Evolutionary conservation across 2,113 vertebrate species (phyloP).

Genomic region (Prionailurus bengalensis): DNA sequence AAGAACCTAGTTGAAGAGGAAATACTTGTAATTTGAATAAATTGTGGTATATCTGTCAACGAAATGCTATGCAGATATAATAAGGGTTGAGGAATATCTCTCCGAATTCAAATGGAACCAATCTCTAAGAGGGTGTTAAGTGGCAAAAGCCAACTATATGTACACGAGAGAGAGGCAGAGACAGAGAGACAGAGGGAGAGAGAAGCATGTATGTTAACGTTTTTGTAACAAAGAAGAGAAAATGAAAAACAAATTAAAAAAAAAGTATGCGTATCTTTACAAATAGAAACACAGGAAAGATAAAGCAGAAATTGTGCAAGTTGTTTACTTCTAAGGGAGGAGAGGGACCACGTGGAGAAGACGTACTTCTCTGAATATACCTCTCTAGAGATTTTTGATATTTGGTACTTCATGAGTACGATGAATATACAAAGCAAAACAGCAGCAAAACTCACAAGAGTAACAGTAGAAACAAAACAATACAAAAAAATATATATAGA

Average conservation of each 20-base stretch:
- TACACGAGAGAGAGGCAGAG: neutral
- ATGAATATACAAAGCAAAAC: neutral
- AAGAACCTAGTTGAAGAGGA: neutral
- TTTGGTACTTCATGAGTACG: neutral
- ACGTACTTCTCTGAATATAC: neutral
- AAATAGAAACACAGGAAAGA: neutral
- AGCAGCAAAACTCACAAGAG: neutral
- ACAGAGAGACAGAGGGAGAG: neutral
- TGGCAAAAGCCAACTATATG: neutral
- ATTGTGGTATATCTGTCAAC: neutral
- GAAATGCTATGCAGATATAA: neutral
- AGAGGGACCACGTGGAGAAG: fast-evolving
- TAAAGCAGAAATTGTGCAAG: neutral
- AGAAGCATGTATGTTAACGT: neutral
- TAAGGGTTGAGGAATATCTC: neutral
- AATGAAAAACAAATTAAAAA: neutral
- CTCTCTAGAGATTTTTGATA: neutral
- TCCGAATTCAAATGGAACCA: neutral
- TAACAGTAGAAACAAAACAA: neutral
- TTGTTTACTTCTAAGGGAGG: neutral
- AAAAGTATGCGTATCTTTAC: neutral
- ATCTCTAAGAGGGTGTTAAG: neutral
- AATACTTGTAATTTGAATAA: neutral
- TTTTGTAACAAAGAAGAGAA: neutral
- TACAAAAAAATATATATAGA: neutral